Conservation (phyloP, 2,113 vertebrate genomes). For the Campylomormyrus tamandua region DNA sequence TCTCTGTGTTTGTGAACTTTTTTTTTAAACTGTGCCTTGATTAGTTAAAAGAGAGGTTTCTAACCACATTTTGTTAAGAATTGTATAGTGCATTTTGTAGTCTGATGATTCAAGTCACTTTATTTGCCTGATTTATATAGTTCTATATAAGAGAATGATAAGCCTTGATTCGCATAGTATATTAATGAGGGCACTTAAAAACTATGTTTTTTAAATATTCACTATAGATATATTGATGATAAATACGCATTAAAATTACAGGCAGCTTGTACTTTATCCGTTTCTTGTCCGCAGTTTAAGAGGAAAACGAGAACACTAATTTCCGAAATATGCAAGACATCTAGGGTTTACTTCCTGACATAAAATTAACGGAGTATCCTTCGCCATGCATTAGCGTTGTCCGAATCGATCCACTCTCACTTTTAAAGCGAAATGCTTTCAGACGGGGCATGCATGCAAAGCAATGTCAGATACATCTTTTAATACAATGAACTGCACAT, state of each 20-base stretch:
- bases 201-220: constrained; percentile 20
- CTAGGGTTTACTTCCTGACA: constrained; percentile 7
- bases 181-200: constrained; percentile 18
- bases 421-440: not conserved
- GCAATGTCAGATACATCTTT: not conserved
- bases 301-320: constrained; percentile 10
- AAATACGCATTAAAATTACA: not conserved
- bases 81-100: constrained; percentile 17
- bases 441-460: not conserved
- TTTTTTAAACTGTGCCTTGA: constrained; percentile 28
- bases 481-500: constrained; percentile 1
- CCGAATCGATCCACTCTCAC: not conserved
- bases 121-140: constrained; percentile 16
- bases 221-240: constrained; percentile 1
- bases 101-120: constrained; percentile 6
- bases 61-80: constrained; percentile 19
- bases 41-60: constrained; percentile 12
- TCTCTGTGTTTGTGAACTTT: constrained; percentile 22
- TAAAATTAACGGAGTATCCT: not conserved
- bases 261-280: constrained; percentile 3
- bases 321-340: constrained; percentile 20
- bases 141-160: constrained; percentile 10
- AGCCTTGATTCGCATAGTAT: not conserved
- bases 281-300: constrained; percentile 16
- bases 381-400: not conserved